A percentile compares a stretch with the other conserved stretches of the same genome.
Conservation (phyloP, 1,140 invertebrate genomes). For the Drosophila funebris region DNA sequence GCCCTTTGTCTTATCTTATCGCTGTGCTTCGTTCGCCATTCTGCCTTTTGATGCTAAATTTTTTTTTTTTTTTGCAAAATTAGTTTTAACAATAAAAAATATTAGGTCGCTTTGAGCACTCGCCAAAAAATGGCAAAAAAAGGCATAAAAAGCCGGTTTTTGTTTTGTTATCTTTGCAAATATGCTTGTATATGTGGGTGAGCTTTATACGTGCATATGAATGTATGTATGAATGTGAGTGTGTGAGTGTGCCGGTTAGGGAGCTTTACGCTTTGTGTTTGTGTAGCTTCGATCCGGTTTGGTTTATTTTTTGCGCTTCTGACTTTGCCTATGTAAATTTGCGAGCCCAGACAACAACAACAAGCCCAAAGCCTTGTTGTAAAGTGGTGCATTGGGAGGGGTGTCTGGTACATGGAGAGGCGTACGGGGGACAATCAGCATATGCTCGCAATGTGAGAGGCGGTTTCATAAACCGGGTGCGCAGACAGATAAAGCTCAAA, state of each 20-base stretch:
- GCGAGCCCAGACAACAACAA: conserved; percentile 27
- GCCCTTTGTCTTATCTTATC: conserved; percentile 40
- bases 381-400: background rate
- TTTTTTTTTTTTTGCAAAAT: conserved; percentile 51
- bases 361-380: conserved; percentile 7
- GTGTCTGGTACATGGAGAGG: background rate
- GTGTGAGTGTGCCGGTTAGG: conserved; percentile 63
- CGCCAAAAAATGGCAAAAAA: conserved; percentile 26
- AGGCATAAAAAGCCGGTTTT: conserved; percentile 71
- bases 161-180: conserved; percentile 61
- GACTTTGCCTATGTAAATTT: conserved; percentile 67
- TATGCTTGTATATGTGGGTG: conserved; percentile 69
- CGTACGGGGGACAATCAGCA: conserved; percentile 12
- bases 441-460: conserved; percentile 34
- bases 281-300: conserved; percentile 68
- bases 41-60: background rate
- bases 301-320: conserved; percentile 24
- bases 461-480: conserved; percentile 34
- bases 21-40: background rate
- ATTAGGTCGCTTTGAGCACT: conserved; percentile 32
- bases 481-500: conserved; percentile 25
- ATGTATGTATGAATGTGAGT: conserved; percentile 34
- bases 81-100: conserved; percentile 44
- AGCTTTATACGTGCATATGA: conserved; percentile 33
- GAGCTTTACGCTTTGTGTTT: conserved; percentile 52